phyloP scores from a whole-genome alignment of 2,888 invertebrate species.

The Balanococcus diminutus region DNA sequence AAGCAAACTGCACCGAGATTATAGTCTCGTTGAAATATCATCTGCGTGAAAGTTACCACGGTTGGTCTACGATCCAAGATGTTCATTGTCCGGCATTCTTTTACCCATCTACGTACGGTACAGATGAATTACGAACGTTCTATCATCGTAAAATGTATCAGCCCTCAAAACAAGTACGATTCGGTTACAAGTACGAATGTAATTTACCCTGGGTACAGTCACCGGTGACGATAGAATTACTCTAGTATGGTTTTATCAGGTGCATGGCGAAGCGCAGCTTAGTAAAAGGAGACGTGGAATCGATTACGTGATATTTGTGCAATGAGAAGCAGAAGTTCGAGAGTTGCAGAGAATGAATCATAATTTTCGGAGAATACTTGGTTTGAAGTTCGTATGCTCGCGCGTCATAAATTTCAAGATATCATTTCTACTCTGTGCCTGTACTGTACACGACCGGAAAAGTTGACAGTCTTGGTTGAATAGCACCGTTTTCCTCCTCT shows the following conservation, averaged over 20 bases:
- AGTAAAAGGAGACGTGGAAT: constrained; percentile 22
- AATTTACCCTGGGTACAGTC: background rate
- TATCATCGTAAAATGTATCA: no score
- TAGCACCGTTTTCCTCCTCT: no score
- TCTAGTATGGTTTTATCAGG: background rate
- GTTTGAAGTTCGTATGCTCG: no score
- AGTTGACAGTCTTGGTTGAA: no score
- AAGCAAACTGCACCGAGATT: background rate
- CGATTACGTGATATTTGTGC: constrained; percentile 21
- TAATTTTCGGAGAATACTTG: no score
- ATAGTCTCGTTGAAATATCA: background rate
- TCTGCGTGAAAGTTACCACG: background rate
- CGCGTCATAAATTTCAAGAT: no score
- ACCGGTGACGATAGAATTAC: background rate
- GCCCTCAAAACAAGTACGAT: background rate
- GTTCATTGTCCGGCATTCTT: background rate
- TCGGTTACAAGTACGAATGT: background rate
- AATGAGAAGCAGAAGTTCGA: no score
- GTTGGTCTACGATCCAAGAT: background rate
- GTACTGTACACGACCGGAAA: no score
- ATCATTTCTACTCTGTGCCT: no score
- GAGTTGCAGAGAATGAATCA: no score
- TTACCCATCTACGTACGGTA: background rate
- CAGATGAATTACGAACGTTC: background rate
- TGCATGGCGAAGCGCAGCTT: background rate